Evolutionary conservation across 2,113 vertebrate genomes (phyloP), one percentile per base, ranked within the genome.

Genomic region (Corythoichthys intestinalis): DNA sequence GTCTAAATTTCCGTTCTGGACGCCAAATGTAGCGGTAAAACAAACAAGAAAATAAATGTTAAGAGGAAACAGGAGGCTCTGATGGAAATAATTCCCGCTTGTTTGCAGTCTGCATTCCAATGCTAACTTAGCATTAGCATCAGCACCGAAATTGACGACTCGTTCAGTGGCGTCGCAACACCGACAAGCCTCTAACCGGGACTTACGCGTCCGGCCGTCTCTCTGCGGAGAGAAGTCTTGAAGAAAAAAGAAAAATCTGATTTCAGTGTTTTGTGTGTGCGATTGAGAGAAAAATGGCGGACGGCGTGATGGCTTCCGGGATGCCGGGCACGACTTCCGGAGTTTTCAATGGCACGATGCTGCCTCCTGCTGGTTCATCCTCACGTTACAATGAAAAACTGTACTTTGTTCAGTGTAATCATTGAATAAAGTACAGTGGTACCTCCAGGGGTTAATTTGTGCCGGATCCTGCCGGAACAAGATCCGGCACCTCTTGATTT

Each of bases 241-340:
- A 67, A 53, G 75, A 68, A 73, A n/a, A 11, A 53, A 66, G 46
- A 64, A 2, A 28, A n/a, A 52, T 47, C 53, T 60, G 65, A 49
- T 34, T 3, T 15, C 9, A 69, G 57, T 77, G 75, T 64, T 83
- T 69, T 83, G 73, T 84, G 73, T 84, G 70, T 84, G 70, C 74
- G 73, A 70, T 76, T 63, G 2, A 53, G 70, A 39, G 67, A 87
- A 81, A 90, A 88, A 91, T 89, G 91, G 87, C 87, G 76, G 90
- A 85, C 72, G 70, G 82, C 75, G 68, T 76, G 79, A 91, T 73
- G 83, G 82, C 85, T 91, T 91, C 90, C 90, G 87, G 84, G 63
- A 74, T 62, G 49, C 34, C 41, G 56, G 64, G 35, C 75, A 37
- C 12, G 35, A 52, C 72, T 73, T 85, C 75, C 76, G 72, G 37